Evolutionary conservation across 1,140 invertebrate species (phyloP).

Genomic region (Homalodisca vitripennis): DNA sequence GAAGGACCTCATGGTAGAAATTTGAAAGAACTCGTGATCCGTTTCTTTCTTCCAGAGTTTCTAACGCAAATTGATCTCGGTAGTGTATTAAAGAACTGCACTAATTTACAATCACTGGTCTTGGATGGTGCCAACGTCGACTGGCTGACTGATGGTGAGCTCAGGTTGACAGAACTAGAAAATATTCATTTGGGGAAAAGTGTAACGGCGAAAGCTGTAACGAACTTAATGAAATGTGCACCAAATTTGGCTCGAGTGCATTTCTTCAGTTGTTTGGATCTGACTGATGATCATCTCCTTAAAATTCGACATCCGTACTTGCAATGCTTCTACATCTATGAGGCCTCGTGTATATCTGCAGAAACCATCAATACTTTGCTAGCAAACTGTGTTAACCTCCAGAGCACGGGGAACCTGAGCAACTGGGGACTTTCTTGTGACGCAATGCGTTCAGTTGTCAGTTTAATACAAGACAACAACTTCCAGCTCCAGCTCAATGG

Average conservation of each 20-base stretch:
- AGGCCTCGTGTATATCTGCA: constrained; percentile 49
- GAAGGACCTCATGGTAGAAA: constrained; percentile 45
- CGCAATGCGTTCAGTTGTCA: constrained; percentile 46
- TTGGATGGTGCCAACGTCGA: constrained; percentile 47
- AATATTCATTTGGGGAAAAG: constrained; percentile 49
- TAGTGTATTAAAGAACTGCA: constrained; percentile 46
- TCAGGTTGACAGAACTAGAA: constrained; percentile 43
- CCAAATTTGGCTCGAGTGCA: constrained; percentile 49
- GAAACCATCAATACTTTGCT: constrained; percentile 47
- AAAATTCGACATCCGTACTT: constrained; percentile 43
- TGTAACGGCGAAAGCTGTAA: constrained; percentile 46
- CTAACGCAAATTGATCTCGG: constrained; percentile 46
- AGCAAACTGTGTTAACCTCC: constrained; percentile 46
- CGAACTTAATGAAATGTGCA: constrained; percentile 46
- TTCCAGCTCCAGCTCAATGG: constrained; percentile 50
- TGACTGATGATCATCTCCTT: constrained; percentile 48
- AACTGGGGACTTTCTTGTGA: constrained; percentile 52
- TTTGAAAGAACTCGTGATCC: constrained; percentile 48
- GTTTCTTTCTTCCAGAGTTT: constrained; percentile 44
- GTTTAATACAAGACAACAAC: constrained; percentile 47
- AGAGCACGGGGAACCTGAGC: constrained; percentile 50
- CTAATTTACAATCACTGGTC: constrained; percentile 47
- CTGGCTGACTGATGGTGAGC: constrained; percentile 46
- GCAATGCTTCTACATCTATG: constrained; percentile 52
- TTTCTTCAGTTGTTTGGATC: constrained; percentile 50